Percentiles rank a stretch among this genome's conserved stretches.
Conservation (phyloP, 2,797 vertebrate genomes). For the Syngnathus acus region DNA sequence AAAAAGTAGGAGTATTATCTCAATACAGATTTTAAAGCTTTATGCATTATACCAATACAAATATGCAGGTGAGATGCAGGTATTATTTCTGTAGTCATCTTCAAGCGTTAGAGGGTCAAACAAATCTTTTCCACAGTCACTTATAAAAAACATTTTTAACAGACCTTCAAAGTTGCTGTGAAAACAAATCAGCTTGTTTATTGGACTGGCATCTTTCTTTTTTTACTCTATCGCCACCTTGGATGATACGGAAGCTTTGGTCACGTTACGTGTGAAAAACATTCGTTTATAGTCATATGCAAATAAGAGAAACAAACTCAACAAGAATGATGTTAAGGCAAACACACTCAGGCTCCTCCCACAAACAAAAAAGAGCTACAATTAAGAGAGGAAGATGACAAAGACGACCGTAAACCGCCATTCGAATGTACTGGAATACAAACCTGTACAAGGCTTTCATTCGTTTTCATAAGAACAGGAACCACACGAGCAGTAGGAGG, state of each 20-base stretch:
- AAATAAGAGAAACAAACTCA: constrained; percentile 26
- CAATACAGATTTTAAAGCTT: no score
- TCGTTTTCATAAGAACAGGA: not conserved
- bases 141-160: constrained; percentile 47
- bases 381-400: constrained; percentile 29
- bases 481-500: constrained; percentile 61
- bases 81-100: no score
- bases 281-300: constrained; percentile 64
- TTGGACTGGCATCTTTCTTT: constrained; percentile 6
- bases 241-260: constrained; percentile 66
- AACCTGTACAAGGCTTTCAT: constrained; percentile 71
- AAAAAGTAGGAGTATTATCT: no score
- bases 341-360: constrained; percentile 79
- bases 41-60: no score
- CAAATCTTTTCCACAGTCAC: no score
- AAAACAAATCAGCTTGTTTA: constrained; percentile 13
- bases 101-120: no score
- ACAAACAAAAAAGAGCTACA: constrained; percentile 22
- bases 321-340: constrained; percentile 81
- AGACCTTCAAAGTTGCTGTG: constrained; percentile 42
- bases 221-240: constrained; percentile 16
- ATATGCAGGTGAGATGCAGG: no score
- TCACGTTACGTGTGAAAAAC: constrained; percentile 67
- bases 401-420: constrained; percentile 67
- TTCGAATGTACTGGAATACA: constrained; percentile 57